phyloP scores from a whole-genome alignment of 2,797 vertebrate species.

The Erethizon dorsatum region DNA sequence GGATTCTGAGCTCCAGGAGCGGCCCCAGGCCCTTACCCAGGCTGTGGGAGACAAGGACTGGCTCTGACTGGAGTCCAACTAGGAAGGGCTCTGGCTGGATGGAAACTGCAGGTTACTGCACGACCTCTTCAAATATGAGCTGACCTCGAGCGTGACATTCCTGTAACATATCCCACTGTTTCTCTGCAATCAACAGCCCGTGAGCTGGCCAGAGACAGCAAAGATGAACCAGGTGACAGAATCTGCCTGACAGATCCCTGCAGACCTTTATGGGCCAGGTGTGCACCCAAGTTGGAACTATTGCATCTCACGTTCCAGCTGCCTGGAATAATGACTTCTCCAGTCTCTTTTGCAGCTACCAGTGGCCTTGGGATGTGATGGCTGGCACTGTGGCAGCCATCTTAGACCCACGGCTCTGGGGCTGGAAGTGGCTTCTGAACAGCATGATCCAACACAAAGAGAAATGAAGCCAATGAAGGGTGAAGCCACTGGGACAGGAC shows the following conservation, averaged over 20 bases:
- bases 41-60: slow-evolving; percentile 95
- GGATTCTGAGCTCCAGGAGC: slow-evolving; percentile 94
- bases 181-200: slow-evolving; percentile 95
- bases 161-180: slow-evolving; percentile 94
- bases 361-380: not conserved
- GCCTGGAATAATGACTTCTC: slow-evolving; percentile 87
- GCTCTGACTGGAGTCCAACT: slow-evolving; percentile 95
- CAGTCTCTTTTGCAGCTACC: not conserved
- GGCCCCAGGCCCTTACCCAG: slow-evolving; percentile 93
- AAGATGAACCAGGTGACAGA: slow-evolving; percentile 96
- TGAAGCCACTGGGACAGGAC: slow-evolving; percentile 33
- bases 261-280: slow-evolving; percentile 95
- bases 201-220: slow-evolving; percentile 95
- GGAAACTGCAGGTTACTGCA: slow-evolving; percentile 93
- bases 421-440: slow-evolving; percentile 90
- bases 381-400: not conserved
- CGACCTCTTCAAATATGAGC: slow-evolving; percentile 94
- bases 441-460: slow-evolving; percentile 92
- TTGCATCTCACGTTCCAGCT: slow-evolving; percentile 95
- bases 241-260: slow-evolving; percentile 96
- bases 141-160: slow-evolving; percentile 93
- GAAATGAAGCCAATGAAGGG: slow-evolving; percentile 69
- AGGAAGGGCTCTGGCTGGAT: slow-evolving; percentile 92
- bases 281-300: slow-evolving; percentile 94
- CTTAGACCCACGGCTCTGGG: slow-evolving; percentile 80